phyloP scores from a whole-genome alignment of 2,888 invertebrate species.

The Apotomis betuletana region DNA sequence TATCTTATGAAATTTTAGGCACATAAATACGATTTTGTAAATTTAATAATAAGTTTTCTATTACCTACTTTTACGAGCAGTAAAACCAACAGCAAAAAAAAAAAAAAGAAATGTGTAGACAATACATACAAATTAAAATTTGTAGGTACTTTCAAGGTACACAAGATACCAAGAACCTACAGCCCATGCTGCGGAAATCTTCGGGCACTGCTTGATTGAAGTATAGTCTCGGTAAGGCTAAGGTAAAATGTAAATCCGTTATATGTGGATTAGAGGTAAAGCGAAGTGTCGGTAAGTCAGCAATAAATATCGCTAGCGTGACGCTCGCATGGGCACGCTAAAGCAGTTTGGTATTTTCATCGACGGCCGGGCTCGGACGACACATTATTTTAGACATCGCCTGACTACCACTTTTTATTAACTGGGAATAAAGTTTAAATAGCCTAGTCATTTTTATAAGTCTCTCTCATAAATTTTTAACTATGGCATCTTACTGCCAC shows the following conservation, averaged over 20 bases:
- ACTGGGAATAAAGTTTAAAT: constrained; percentile 37
- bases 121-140: no score
- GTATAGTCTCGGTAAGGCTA: neutral
- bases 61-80: neutral
- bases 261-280: constrained; percentile 16
- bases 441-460: constrained; percentile 32
- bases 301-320: constrained; percentile 42
- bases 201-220: neutral
- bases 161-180: no score
- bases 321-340: constrained; percentile 44
- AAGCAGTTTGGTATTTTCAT: constrained; percentile 46
- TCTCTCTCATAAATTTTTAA: constrained; percentile 31
- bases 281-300: constrained; percentile 20
- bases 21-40: neutral
- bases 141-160: no score
- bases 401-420: constrained; percentile 34
- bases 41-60: neutral
- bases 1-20: neutral
- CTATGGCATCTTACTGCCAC: constrained; percentile 32
- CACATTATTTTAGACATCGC: constrained; percentile 46
- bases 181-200: neutral
- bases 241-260: constrained; percentile 4
- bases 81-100: neutral
- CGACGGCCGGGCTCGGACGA: constrained; percentile 42
- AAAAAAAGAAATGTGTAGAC: neutral